A percentile compares a stretch with the other conserved stretches of the same genome.
Conservation (phyloP, 2,113 vertebrate species). For the Triplophysa tibetana region DNA sequence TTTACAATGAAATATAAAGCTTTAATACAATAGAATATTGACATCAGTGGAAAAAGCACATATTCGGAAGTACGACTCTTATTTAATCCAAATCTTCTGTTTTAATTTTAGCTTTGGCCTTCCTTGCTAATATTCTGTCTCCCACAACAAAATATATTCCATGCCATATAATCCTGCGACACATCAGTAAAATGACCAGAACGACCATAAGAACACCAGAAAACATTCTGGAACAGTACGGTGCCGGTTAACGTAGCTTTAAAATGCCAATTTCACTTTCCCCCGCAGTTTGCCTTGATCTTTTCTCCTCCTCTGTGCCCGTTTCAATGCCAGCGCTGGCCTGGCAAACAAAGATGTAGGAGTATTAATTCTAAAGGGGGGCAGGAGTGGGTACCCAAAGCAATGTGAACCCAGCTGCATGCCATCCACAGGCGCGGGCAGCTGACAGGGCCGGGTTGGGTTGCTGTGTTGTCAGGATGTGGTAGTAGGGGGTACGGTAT, state of each 20-base stretch:
- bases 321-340: conserved; percentile 25
- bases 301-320: conserved; percentile 21
- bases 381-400: conserved; percentile 58
- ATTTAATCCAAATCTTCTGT: background rate
- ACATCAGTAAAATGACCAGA: conserved; percentile 54
- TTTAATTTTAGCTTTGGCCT: conserved; percentile 13
- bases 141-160: conserved; percentile 54
- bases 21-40: no score
- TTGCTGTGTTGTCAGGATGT: conserved; percentile 57
- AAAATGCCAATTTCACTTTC: conserved; percentile 15
- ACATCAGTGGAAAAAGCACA: background rate
- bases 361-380: conserved; percentile 55
- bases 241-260: conserved; percentile 5
- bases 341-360: conserved; percentile 46
- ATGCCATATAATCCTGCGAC: conserved; percentile 43
- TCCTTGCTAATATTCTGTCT: conserved; percentile 43
- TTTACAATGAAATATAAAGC: no score
- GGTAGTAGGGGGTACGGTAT: conserved; percentile 41
- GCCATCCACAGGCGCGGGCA: conserved; percentile 77
- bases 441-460: conserved; percentile 70
- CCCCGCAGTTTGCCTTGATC: conserved; percentile 14
- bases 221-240: conserved; percentile 52
- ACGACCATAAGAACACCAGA: conserved; percentile 58
- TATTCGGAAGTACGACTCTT: background rate
- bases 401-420: conserved; percentile 72